phyloP scores from a whole-genome alignment of 2,113 vertebrate species.

The Lontra canadensis region DNA sequence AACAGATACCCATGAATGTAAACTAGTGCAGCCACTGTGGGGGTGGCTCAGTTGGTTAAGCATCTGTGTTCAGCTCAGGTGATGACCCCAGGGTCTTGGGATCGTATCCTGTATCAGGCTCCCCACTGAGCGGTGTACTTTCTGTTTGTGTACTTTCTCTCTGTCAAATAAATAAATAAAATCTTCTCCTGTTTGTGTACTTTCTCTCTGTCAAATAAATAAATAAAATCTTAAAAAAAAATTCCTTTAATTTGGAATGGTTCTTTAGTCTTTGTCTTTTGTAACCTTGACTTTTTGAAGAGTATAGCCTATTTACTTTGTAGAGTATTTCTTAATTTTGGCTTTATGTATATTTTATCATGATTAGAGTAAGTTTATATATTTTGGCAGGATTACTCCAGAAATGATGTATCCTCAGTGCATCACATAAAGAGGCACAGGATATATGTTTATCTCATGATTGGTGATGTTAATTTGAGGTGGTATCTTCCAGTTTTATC shows the following conservation, averaged over 20 bases:
- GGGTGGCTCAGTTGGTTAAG: too few species aligned
- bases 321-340: neutral
- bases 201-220: too few species aligned
- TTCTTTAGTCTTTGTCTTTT: neutral
- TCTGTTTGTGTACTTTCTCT: too few species aligned
- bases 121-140: too few species aligned
- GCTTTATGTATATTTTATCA: neutral
- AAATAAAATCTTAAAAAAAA: neutral
- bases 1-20: neutral
- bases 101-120: too few species aligned
- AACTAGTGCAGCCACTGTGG: neutral
- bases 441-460: neutral
- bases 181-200: too few species aligned
- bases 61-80: too few species aligned
- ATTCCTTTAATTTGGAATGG: neutral
- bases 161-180: too few species aligned
- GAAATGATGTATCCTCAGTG: neutral
- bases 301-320: neutral
- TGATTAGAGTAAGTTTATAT: neutral
- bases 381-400: slow-evolving; percentile 3
- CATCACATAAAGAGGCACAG: neutral
- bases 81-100: too few species aligned
- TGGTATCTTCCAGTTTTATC: neutral
- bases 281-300: neutral
- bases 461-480: neutral